Evolutionary conservation across 2,797 vertebrate genomes (phyloP), one percentile per base, ranked within the genome.

Genomic region (Petrocephalus sullivani): DNA sequence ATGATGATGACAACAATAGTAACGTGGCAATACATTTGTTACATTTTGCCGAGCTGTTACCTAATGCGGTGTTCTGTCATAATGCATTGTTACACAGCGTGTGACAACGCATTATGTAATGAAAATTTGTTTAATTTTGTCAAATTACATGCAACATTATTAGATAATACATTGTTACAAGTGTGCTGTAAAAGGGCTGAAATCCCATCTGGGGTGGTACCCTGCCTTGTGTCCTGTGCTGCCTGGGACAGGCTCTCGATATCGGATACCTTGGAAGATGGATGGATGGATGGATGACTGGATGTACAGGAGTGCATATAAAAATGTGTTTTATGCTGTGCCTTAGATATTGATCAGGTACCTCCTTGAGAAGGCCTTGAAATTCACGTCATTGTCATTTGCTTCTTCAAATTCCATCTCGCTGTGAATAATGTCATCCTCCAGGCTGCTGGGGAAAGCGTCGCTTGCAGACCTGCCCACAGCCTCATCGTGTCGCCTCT

Each of bases 331-430:
- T 86, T 78, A 33, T 75, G 28, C 82, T 85, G 16, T 33, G 53
- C 5, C 21, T 83, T 83, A 83, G 51, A 46, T 51, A 54, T 85
- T 28, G 21, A 56, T 54, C 51, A 54, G 82, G 4, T 91, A 99
- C 98, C 98, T 97, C 93, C 91, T 93, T 0, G 97, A 97, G 90
- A 98, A 98, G 61, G 95, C 92, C 95, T 98, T 98, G 92, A 96
- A 97, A 91, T 96, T 97, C 92, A 97, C 95, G 89, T 97, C 96
- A 91, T 97, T 94, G 93, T 96, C 92, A 58, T 95, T 95, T 3
- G 94, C 91, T 90, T 95, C 96, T 57, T 96, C 97, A 0, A 97
- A 98, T 87, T 98, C 97, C 90, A 95, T 94, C 85, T 98, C 96
- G 28, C 97, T 97, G 12, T 93, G 93, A 0, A 94, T 94, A 87